Base-by-base conservation (phyloP, 2,888 invertebrate genomes). In the Nomada fabriciana region DNA sequence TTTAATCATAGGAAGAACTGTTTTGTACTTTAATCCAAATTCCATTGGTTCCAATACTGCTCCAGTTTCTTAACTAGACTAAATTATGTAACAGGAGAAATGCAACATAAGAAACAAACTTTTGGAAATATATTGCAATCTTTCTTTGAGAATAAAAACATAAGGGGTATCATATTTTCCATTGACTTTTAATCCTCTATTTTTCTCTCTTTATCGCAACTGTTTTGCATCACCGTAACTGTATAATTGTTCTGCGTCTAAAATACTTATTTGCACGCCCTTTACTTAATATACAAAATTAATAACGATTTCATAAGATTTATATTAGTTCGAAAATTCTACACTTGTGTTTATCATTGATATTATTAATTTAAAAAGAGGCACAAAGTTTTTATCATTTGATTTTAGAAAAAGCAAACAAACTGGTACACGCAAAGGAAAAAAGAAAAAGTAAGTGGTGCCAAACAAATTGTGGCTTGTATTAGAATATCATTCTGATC, bases 11-110 rank as follows among this genome's bases (percentile, higher is more conserved):
- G 68, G 68, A 43, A 57, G 68, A 57, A 57, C 57, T 57, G 55
- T 69, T 61, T 71, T 61, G 70, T 71, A 71, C 29, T 59, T 36
- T 70, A 70, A 60, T 70, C 70, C 70, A 71, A 60, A 71, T 71
- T 71, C 70, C 70, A 61, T 61, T 71, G 70, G 60, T 60, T 71
- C 70, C 70, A 61, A 61, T 36, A 70, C n/a, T 43, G 47, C 70
- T 71, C 70, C 70, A 55, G 70, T 61, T 29, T 71, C 70, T 71
- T 61, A 71, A 71, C 47, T 61, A 71, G 59, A 71, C 60, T 60
- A 20, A 71, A 52, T 71, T 61, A 71, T 71, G 50, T 52, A 71
- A 71, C 50, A 71, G 29, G 70, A 71, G 50, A 71, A 71, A 29
- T 25, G 70, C 60, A 71, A 71, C 50, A 71, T 71, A 71, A 71